A percentile compares a stretch with the other conserved stretches of the same genome.
Evolutionary conservation across 1,140 invertebrate species (phyloP).

Genomic region (Grapholita molesta): DNA sequence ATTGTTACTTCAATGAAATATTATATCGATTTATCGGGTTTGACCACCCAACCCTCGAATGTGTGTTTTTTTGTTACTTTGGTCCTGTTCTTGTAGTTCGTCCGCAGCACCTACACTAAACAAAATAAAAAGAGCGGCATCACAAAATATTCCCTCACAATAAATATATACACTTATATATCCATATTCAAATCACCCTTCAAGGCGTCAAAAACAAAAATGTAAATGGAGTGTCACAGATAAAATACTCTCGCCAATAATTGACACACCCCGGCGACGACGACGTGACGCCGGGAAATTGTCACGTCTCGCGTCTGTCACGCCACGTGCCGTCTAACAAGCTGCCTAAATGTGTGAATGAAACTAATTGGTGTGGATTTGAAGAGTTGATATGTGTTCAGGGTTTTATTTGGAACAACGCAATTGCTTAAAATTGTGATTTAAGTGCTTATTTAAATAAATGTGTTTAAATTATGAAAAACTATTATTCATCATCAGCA

Average conservation of each 20-base stretch:
- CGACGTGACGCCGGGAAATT: conserved; percentile 40
- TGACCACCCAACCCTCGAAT: too few species aligned
- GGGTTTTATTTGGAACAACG: not conserved
- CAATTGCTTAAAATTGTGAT: not conserved
- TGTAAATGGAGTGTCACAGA: conserved; percentile 4
- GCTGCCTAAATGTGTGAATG: conserved; percentile 12
- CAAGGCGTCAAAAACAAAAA: conserved; percentile 15
- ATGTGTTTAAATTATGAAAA: not conserved
- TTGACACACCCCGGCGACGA: conserved; percentile 1
- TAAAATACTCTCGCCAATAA: not conserved
- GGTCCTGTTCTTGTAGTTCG: too few species aligned
- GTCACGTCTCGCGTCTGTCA: conserved; percentile 41
- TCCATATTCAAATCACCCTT: conserved; percentile 1
- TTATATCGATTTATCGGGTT: too few species aligned
- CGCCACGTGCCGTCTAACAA: conserved; percentile 36
- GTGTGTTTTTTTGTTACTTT: too few species aligned
- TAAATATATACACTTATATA: not conserved
- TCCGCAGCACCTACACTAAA: too few species aligned
- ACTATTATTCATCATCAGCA: too few species aligned
- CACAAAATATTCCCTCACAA: not conserved
- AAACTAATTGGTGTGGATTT: not conserved
- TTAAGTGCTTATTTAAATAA: not conserved
- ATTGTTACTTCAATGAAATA: too few species aligned
- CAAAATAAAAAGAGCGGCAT: not conserved
- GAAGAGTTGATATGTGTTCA: not conserved